A percentile compares a stretch with the other conserved stretches of the same genome.
Conservation (phyloP, 2,888 invertebrate genomes). For the Pandemis corylana region DNA sequence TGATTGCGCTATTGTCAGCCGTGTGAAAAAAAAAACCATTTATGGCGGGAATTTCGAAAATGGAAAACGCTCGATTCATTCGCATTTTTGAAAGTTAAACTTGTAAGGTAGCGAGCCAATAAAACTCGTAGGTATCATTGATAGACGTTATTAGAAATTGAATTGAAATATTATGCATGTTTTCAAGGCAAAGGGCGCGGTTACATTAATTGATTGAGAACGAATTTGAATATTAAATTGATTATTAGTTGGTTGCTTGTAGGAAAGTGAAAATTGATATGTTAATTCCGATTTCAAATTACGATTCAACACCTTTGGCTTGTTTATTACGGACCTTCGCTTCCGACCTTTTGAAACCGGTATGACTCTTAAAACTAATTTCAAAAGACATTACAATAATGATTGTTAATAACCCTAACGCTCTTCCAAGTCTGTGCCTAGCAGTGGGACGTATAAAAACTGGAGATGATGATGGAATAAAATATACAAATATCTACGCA, state of each 20-base stretch:
- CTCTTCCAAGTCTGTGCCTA: no score
- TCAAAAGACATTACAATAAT: no score
- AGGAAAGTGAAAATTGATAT: slow-evolving; percentile 28
- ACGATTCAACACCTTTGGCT: slow-evolving; percentile 1
- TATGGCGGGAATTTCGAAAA: slow-evolving; percentile 3
- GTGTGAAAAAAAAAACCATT: slow-evolving; percentile 45
- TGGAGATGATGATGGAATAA: no score
- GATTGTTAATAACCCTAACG: no score
- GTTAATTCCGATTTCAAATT: slow-evolving; percentile 14
- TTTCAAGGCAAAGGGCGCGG: slow-evolving; percentile 38
- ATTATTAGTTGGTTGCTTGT: background rate
- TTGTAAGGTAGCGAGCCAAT: background rate
- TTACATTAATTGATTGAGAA: slow-evolving; percentile 10
- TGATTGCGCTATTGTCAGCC: slow-evolving; percentile 73
- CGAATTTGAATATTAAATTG: slow-evolving; percentile 12
- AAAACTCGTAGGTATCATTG: no score
- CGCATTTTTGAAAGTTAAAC: background rate
- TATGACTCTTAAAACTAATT: no score
- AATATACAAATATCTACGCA: no score
- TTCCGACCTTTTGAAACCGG: slow-evolving; percentile 12
- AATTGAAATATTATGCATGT: slow-evolving; percentile 30
- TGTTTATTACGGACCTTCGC: slow-evolving; percentile 21
- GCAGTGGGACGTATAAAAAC: no score
- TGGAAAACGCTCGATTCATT: background rate
- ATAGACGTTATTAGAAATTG: background rate